These are phyloP conservation scores for Epicauta chinensis DNA, from an alignment of 1,140 invertebrate species.

Conservation along the genomic window DNA sequence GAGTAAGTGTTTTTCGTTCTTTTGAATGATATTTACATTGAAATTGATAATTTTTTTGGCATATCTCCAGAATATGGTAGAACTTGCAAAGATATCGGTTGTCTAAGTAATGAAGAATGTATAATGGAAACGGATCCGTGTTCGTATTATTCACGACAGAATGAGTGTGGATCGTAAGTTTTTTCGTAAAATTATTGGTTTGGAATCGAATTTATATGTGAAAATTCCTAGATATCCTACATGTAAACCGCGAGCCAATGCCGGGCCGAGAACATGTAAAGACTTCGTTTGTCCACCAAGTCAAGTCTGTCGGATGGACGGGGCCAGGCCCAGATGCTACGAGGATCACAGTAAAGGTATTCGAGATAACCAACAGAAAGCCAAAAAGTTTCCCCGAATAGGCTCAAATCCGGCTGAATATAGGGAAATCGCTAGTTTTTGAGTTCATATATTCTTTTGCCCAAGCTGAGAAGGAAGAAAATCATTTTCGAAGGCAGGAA, in stretches of 20 bases:
- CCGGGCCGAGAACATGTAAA: constrained; percentile 22
- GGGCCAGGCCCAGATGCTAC: constrained; percentile 35
- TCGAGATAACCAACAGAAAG: too few relatives aligned
- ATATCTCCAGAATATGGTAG: constrained; percentile 63
- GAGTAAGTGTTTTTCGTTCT: too few relatives aligned
- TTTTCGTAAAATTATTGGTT: neutral
- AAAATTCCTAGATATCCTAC: constrained; percentile 36
- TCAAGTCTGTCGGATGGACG: constrained; percentile 36
- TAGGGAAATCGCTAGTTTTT: neutral
- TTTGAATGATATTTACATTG: too few relatives aligned
- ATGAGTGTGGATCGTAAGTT: constrained; percentile 40
- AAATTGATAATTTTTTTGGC: neutral
- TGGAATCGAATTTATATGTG: neutral
- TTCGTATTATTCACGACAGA: constrained; percentile 44
- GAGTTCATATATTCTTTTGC: constrained; percentile 2
- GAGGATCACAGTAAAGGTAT: constrained; percentile 30
- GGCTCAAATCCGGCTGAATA: too few relatives aligned
- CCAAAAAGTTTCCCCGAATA: too few relatives aligned
- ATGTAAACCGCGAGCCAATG: constrained; percentile 26
- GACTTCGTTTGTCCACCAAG: constrained; percentile 37
- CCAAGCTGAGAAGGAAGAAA: too few relatives aligned
- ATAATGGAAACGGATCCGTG: constrained; percentile 67
- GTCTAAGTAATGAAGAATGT: constrained; percentile 60
- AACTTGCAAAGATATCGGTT: constrained; percentile 68
- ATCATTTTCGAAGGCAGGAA: too few relatives aligned